A percentile compares a stretch with the other conserved stretches of the same genome.
These are phyloP conservation scores for Muscina levida DNA, from an alignment of 2,888 invertebrate genomes.

Conservation along the genomic window DNA sequence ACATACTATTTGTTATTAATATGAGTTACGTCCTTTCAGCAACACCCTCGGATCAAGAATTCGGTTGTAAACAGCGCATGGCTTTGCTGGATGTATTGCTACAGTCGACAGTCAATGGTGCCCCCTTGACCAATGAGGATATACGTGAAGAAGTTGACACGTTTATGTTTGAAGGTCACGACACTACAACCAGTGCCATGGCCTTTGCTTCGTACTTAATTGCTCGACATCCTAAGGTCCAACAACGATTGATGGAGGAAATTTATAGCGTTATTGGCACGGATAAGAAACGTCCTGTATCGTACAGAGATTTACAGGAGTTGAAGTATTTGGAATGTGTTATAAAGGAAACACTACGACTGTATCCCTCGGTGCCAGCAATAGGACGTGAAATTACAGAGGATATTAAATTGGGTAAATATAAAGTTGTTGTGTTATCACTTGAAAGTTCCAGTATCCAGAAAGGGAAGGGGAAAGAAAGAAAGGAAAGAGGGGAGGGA, in stretches of 20 bases:
- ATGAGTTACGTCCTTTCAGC: too few relatives aligned
- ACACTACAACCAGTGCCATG: constrained; percentile 76
- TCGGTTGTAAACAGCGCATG: constrained; percentile 82
- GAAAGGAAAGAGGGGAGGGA: too few relatives aligned
- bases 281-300: constrained; percentile 68
- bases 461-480: too few relatives aligned
- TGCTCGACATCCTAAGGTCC: constrained; percentile 73
- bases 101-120: constrained; percentile 82
- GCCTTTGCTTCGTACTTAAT: constrained; percentile 74
- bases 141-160: constrained; percentile 87
- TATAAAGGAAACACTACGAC: constrained; percentile 84
- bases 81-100: constrained; percentile 85
- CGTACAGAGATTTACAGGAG: constrained; percentile 72
- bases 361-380: constrained; percentile 84
- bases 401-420: constrained; percentile 81
- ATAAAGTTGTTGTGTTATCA: too few relatives aligned
- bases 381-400: constrained; percentile 82
- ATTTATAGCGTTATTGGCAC: constrained; percentile 72
- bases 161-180: constrained; percentile 82
- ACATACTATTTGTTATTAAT: too few relatives aligned
- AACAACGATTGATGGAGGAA: constrained; percentile 72
- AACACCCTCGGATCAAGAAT: constrained; percentile 66
- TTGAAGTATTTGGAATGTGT: constrained; percentile 82
- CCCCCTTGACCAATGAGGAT: constrained; percentile 82
- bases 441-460: too few relatives aligned